phyloP scores from a whole-genome alignment of 1,140 invertebrate genomes.

The Ips nitidus region DNA sequence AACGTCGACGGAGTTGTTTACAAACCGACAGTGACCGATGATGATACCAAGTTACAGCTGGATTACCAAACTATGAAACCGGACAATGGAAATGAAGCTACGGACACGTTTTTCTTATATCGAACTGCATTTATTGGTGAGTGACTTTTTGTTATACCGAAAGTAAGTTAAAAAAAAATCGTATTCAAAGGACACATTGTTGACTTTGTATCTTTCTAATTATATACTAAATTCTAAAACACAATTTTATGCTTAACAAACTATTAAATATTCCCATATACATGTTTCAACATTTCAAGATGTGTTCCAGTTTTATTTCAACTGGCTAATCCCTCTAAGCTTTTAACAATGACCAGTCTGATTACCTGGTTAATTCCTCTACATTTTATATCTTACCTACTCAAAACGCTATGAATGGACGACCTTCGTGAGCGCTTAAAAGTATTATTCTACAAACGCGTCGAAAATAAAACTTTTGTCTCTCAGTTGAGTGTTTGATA shows the following conservation, averaged over 20 bases:
- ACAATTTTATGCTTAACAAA: background rate
- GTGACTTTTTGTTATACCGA: background rate
- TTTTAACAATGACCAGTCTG: too few species aligned
- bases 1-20: conserved; percentile 30
- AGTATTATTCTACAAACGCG: too few species aligned
- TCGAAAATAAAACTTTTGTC: too few species aligned
- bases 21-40: conserved; percentile 21
- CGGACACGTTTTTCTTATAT: conserved; percentile 21
- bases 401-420: too few species aligned
- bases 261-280: background rate
- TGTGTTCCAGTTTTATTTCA: too few species aligned
- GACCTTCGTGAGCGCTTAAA: too few species aligned
- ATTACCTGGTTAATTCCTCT: too few species aligned
- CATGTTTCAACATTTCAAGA: background rate
- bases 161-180: background rate
- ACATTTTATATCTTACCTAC: too few species aligned
- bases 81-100: conserved; percentile 4
- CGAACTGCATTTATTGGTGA: conserved; percentile 25
- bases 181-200: background rate
- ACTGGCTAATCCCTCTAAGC: too few species aligned
- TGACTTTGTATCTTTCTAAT: background rate
- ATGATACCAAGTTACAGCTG: conserved; percentile 7
- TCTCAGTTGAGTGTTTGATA: too few species aligned
- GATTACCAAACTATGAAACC: conserved; percentile 28
- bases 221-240: background rate